Evolutionary conservation across 1,140 invertebrate genomes (phyloP), one percentile per base, ranked within the genome.

Genomic region (Magallana angulata): DNA sequence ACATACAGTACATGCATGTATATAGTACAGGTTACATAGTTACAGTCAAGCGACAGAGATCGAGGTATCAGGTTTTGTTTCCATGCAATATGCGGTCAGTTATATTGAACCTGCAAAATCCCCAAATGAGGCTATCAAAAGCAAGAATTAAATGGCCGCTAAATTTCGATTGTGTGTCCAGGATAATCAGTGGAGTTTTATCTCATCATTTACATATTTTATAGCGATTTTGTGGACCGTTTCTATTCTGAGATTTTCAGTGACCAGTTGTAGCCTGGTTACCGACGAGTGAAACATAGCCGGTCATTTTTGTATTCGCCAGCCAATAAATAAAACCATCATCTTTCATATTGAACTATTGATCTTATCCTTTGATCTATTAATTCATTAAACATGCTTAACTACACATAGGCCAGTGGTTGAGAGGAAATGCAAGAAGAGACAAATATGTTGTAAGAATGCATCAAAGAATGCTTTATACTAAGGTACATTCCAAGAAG

Each of bases 171-270:
- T 76, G 68, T 76, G 68, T 76, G 68, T 36, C 24, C 16, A 64
- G 6, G 18, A 30, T 76, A 48, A 76, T 76, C 68, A 76, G 24
- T 11, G 18, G 68, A 12, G 68, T 12, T 30, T 36, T 76, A 76
- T 76, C 68, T 76, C 18, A 30, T 76, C 68, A 76, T 76, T 76
- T 76, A 76, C 68, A 76, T 76, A 76, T 76, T 76, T 30, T 24
- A 30, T 9, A 36, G 68, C 12, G 18, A 76, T 76, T 11, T 30
- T 30, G 18, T 12, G 24, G 24, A 76, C 14, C 36, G 68, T 9
- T 30, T 30, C 2, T 64, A 30, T 30, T 12, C 24, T 30, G 68
- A 36, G 8, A 30, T 64, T 71, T 71, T 71, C 64, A 71, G 7
- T 71, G 64, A 76, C 68, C 12, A 64, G 60, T 18, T n/a, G 60